phyloP scores from a whole-genome alignment of 2,888 invertebrate species.

The Agrotis exclamationis region DNA sequence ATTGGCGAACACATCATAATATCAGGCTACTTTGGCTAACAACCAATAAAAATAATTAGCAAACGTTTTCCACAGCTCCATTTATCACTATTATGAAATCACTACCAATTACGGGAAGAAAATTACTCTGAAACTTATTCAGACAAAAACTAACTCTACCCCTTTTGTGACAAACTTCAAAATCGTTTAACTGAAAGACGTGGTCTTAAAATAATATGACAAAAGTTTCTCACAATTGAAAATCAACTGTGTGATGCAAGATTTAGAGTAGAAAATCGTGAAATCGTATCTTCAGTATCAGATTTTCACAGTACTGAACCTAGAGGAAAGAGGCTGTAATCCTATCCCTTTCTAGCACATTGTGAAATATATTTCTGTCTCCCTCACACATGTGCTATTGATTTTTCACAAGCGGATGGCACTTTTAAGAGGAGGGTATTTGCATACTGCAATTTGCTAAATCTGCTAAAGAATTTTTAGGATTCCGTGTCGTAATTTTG shows the following conservation, averaged over 20 bases:
- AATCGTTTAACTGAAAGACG: constrained; percentile 7
- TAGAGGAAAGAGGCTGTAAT: constrained; percentile 67
- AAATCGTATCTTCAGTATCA: constrained; percentile 27
- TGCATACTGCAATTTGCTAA: constrained; percentile 78
- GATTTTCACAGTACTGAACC: constrained; percentile 74
- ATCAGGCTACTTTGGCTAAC: constrained; percentile 45
- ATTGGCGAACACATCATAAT: constrained; percentile 40
- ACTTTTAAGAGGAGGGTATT: constrained; percentile 75
- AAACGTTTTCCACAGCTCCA: constrained; percentile 68
- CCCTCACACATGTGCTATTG: constrained; percentile 76
- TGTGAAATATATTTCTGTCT: constrained; percentile 19
- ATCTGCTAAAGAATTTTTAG: constrained; percentile 51
- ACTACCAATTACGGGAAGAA: constrained; percentile 77
- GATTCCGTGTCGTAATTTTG: constrained; percentile 21
- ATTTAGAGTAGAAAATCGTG: constrained; percentile 30
- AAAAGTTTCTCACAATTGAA: constrained; percentile 9
- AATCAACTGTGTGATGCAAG: background rate
- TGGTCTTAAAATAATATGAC: constrained; percentile 45
- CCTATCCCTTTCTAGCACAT: constrained; percentile 59
- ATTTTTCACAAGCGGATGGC: constrained; percentile 77
- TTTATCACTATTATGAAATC: constrained; percentile 84
- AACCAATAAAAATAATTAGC: constrained; percentile 78
- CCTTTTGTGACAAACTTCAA: background rate
- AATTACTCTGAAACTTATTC: constrained; percentile 51
- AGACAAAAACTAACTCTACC: constrained; percentile 36